These are phyloP conservation scores for Iphiclides podalirius DNA, from an alignment of 2,888 invertebrate species.

Conservation along the genomic window DNA sequence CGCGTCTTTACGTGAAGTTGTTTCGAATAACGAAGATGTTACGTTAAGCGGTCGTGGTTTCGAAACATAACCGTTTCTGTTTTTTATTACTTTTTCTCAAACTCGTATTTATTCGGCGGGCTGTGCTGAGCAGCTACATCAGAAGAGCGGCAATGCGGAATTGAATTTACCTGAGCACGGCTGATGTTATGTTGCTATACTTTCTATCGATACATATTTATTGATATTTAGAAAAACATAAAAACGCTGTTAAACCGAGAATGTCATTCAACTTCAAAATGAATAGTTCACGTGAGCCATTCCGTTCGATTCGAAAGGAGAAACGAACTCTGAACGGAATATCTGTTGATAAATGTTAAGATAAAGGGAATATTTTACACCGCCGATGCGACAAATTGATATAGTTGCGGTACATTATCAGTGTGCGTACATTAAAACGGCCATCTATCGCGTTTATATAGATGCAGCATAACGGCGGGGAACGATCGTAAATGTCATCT, in stretches of 20 bases:
- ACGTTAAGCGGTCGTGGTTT: constrained; percentile 25
- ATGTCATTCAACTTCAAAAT: too few species aligned
- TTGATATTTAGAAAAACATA: too few species aligned
- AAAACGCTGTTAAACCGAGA: too few species aligned
- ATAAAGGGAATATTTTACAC: constrained; percentile 55
- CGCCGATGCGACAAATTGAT: constrained; percentile 62
- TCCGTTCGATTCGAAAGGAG: constrained; percentile 35
- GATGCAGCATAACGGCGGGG: constrained; percentile 71
- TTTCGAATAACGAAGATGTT: constrained; percentile 29
- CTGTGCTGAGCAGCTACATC: not conserved
- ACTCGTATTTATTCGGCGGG: not conserved
- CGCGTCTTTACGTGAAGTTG: constrained; percentile 32
- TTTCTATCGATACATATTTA: too few species aligned
- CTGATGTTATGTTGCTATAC: not conserved
- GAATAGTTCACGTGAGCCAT: constrained; percentile 23
- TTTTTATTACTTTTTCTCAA: constrained; percentile 20
- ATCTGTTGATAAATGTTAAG: constrained; percentile 58
- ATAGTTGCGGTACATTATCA: constrained; percentile 41
- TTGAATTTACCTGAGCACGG: not conserved
- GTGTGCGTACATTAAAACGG: constrained; percentile 64
- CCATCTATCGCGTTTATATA: constrained; percentile 65
- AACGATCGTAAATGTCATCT: constrained; percentile 78
- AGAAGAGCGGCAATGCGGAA: not conserved
- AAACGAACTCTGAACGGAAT: constrained; percentile 36
- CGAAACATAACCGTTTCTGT: constrained; percentile 27